These are phyloP conservation scores for Acrobasis suavella DNA, from an alignment of 2,888 invertebrate species.

Conservation along the genomic window DNA sequence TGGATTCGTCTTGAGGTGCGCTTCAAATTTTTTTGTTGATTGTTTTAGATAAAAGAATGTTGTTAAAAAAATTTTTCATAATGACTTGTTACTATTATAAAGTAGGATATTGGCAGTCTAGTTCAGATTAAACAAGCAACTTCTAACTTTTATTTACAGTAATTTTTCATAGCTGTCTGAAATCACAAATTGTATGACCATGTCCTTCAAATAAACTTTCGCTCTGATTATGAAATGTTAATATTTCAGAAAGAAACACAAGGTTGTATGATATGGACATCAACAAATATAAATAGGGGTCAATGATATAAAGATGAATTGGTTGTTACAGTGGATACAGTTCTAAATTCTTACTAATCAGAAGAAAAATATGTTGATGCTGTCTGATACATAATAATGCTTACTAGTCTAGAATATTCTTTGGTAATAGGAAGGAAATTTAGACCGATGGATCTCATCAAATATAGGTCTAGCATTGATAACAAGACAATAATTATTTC, in stretches of 20 bases:
- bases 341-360: not conserved
- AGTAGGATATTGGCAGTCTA: no score
- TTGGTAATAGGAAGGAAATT: not conserved
- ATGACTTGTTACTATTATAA: no score
- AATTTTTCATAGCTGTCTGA: not conserved
- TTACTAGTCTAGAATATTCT: not conserved
- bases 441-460: not conserved
- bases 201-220: not conserved
- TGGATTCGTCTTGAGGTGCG: no score
- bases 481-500: constrained; percentile 36
- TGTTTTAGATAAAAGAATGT: no score
- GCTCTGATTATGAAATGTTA: not conserved
- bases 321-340: not conserved
- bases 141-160: no score
- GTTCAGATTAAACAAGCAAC: no score
- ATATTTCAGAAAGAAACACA: not conserved
- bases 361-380: not conserved
- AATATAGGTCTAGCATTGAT: constrained; percentile 32
- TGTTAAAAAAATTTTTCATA: no score
- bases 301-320: not conserved
- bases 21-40: no score
- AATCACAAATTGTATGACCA: not conserved
- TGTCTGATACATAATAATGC: not conserved
- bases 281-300: not conserved
- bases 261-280: not conserved